phyloP scores from a whole-genome alignment of 2,797 vertebrate genomes.

The Bothrops alternatus region DNA sequence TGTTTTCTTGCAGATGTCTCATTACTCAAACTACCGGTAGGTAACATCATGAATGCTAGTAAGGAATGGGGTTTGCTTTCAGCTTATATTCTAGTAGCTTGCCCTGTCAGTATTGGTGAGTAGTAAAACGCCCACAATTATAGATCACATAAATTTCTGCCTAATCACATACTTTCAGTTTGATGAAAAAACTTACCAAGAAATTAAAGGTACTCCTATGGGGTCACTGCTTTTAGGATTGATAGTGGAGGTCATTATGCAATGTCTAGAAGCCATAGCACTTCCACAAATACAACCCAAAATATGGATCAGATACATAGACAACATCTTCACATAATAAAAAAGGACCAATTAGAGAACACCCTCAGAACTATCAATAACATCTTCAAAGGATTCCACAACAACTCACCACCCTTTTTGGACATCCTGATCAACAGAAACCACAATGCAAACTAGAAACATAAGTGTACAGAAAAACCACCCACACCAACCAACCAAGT shows the following conservation, averaged over 20 bases:
- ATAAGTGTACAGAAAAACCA: neutral
- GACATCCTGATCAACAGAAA: neutral
- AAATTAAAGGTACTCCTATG: neutral
- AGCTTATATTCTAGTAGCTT: neutral
- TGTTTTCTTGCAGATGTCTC: neutral
- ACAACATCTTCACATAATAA: neutral
- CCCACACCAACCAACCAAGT: neutral
- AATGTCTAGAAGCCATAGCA: neutral
- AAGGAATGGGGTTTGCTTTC: neutral
- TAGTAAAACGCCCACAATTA: neutral
- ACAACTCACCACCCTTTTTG: neutral
- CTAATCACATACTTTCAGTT: neutral
- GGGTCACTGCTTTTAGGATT: neutral
- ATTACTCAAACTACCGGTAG: neutral
- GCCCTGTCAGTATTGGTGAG: neutral
- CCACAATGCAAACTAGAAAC: neutral
- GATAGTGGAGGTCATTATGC: neutral
- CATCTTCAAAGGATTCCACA: neutral
- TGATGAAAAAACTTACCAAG: neutral
- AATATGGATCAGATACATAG: neutral
- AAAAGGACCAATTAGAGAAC: neutral
- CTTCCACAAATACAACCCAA: neutral
- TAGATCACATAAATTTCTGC: neutral
- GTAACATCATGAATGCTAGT: neutral
- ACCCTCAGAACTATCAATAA: neutral